phyloP scores from a whole-genome alignment of 2,113 vertebrate species.

The Gymnobelideus leadbeateri region DNA sequence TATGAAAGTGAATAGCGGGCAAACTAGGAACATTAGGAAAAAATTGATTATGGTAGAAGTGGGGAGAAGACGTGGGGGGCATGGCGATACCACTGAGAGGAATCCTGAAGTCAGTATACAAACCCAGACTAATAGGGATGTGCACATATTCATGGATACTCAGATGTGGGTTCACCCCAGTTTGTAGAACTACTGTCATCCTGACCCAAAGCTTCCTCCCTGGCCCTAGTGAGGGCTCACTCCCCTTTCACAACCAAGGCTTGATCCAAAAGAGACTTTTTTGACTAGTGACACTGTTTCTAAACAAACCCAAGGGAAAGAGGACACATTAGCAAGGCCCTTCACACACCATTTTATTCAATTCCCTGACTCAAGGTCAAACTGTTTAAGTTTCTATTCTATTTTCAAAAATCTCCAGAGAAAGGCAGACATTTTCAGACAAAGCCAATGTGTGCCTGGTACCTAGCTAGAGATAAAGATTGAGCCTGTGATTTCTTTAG shows the following conservation, averaged over 20 bases:
- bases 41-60: background rate
- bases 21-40: background rate
- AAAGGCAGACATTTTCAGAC: background rate
- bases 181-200: background rate
- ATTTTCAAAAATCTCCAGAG: constrained; percentile 17
- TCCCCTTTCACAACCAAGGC: too few species aligned
- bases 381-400: background rate
- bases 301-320: background rate
- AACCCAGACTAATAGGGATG: background rate
- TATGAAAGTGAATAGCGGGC: background rate
- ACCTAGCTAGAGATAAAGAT: background rate
- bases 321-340: background rate
- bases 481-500: background rate
- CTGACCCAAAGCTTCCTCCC: background rate
- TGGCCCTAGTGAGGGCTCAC: background rate
- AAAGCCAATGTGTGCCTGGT: background rate
- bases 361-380: constrained; percentile 31
- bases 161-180: background rate
- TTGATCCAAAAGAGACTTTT: background rate
- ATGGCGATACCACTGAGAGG: background rate
- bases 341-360: background rate
- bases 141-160: background rate
- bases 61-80: background rate
- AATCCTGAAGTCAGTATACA: background rate
- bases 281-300: background rate